Percentiles rank a stretch among this genome's conserved stretches.
These are phyloP conservation scores for Lycocorax pyrrhopterus DNA, from an alignment of 2,113 vertebrate species.

Conservation along the genomic window DNA sequence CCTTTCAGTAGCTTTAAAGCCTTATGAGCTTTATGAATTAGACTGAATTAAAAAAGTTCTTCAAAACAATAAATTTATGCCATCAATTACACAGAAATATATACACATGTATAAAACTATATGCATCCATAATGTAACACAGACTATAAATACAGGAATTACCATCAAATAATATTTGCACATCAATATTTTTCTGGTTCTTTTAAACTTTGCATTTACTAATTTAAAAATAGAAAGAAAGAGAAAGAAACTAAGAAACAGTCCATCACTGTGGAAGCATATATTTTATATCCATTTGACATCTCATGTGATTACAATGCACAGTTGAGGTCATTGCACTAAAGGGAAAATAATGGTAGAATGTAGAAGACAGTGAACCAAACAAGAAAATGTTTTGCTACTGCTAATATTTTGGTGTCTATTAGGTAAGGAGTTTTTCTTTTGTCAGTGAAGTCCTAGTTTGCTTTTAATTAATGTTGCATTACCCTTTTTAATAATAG, in stretches of 20 bases:
- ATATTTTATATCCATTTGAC: background rate
- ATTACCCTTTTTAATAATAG: conserved; percentile 55
- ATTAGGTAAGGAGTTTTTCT: conserved; percentile 3
- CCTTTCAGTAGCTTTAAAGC: background rate
- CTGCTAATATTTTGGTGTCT: background rate
- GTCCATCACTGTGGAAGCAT: background rate
- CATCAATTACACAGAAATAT: background rate
- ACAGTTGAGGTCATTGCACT: background rate
- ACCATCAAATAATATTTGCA: background rate
- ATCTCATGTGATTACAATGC: background rate
- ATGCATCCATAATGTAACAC: background rate
- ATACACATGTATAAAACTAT: background rate
- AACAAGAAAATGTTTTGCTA: background rate
- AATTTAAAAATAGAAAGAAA: background rate
- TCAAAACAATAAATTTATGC: background rate
- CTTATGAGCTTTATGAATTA: background rate
- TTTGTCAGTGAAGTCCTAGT: background rate
- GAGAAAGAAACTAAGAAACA: background rate
- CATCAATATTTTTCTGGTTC: background rate
- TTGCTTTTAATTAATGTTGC: conserved; percentile 60
- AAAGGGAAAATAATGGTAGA: background rate
- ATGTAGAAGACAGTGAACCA: background rate
- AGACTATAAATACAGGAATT: background rate
- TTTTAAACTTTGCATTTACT: background rate
- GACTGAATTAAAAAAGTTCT: background rate